A percentile compares a stretch with the other conserved stretches of the same genome.
Evolutionary conservation across 2,888 invertebrate genomes (phyloP).

Genomic region (Ophonus ardosiacus): DNA sequence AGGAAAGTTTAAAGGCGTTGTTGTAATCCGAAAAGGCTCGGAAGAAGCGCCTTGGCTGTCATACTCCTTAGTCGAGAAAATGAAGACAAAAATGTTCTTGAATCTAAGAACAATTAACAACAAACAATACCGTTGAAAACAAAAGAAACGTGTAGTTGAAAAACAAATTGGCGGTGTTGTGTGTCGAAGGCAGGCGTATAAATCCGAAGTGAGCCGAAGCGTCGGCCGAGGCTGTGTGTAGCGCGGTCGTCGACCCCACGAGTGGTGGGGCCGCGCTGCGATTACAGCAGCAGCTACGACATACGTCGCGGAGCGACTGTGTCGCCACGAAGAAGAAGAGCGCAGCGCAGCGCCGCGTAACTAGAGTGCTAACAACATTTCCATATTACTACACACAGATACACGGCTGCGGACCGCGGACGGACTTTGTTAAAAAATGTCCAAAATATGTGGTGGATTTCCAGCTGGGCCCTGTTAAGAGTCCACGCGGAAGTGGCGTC

Average conservation of each 20-base stretch:
- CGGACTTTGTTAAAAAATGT: constrained; percentile 74
- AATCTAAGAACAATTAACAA: constrained; percentile 32
- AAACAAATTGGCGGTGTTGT: constrained; percentile 65
- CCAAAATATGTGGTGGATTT: constrained; percentile 72
- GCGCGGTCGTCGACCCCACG: constrained; percentile 72
- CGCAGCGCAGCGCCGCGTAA: constrained; percentile 23
- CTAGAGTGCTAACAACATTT: constrained; percentile 68
- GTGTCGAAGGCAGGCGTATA: constrained; percentile 66
- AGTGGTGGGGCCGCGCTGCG: constrained; percentile 73
- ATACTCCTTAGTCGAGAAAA: not conserved
- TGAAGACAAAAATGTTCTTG: constrained; percentile 1
- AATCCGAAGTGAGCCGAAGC: constrained; percentile 68
- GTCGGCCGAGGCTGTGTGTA: constrained; percentile 71
- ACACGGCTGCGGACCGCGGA: constrained; percentile 71
- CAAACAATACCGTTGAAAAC: constrained; percentile 45
- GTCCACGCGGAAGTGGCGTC: constrained; percentile 14
- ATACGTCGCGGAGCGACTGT: constrained; percentile 68
- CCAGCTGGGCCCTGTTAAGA: constrained; percentile 54
- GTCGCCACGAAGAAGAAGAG: not conserved
- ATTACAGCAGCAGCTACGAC: constrained; percentile 72
- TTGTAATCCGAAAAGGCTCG: not conserved
- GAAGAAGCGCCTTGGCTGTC: not conserved
- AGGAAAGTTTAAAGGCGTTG: not conserved
- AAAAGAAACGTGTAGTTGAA: constrained; percentile 49
- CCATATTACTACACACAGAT: constrained; percentile 74